Base-by-base conservation (phyloP, 23 tunicate species). In the Trididemnum clinides region DNA sequence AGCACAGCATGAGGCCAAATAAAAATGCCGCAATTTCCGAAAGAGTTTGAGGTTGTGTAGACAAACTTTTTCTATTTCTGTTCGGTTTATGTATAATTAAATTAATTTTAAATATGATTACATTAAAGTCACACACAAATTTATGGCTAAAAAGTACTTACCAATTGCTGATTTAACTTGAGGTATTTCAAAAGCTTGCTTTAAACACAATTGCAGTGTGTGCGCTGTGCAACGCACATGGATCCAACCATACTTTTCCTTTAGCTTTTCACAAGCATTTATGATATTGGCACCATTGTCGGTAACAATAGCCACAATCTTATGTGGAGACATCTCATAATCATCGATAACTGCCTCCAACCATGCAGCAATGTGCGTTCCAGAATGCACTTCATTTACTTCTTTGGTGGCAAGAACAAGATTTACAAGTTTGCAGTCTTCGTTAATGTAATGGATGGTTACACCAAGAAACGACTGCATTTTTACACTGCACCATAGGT, bases 401-500 rank as follows among this genome's bases (percentile, higher is more conserved):
- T 86, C 90, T 44, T 86, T 86, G 37, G 84, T 86, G 25, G 84
- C 90, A 28, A 86, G 37, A 36, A 86, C 84, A 33, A 82, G 57
- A 39, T 74, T 74, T 22, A 74, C 28, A 36, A 74, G 81, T 39
- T 69, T 28, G 31, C 37, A 75, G 12, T 79, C 35, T 57, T 79
- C 84, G 33, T 75, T 51, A 0, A 75, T 75, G 76, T 57, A 85
- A 25, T 85, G 83, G 7, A 34, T 28, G 23, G 82, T 85, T 23
- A 85, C 83, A 2, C 89, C 89, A 57, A 85, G 72, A 77, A 75
- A 85, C 1, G 89, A 76, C 39, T 75, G 50, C 74, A 75, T 75
- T 62, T 76, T 85, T 21, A 39, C 51, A 59, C 32, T 85, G 74
- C 73, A 57, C 83, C 89, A 85, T 32, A 85, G 18, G 62, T 85